Evolutionary conservation across 2,797 vertebrate species (phyloP).

Genomic region (Masticophis lateralis): DNA sequence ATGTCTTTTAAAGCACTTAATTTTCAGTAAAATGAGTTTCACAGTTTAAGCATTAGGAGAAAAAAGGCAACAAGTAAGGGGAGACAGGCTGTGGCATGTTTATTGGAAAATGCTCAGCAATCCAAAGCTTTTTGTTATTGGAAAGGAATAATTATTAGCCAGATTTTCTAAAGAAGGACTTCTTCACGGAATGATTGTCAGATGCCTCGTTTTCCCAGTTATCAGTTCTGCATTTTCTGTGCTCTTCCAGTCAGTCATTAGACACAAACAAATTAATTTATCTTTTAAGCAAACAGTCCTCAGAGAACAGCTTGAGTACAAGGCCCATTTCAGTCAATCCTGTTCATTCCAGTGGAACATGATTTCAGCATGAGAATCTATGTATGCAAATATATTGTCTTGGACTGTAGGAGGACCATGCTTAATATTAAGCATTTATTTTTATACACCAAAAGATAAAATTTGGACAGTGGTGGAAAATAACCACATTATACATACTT

Average conservation of each 20-base stretch:
- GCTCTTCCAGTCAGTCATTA: constrained; percentile 37
- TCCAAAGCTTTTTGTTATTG: constrained; percentile 56
- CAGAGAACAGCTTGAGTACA: not conserved
- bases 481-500: not conserved
- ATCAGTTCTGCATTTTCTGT: constrained; percentile 44
- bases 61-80: constrained; percentile 55
- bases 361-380: not conserved
- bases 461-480: not conserved
- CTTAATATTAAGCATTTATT: not conserved
- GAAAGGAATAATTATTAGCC: constrained; percentile 51
- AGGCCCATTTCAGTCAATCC: constrained; percentile 8
- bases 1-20: constrained; percentile 56
- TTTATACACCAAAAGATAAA: not conserved
- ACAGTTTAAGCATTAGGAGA: constrained; percentile 45
- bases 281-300: constrained; percentile 39
- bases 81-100: constrained; percentile 64
- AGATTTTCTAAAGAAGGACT: constrained; percentile 41
- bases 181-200: constrained; percentile 36
- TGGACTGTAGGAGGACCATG: not conserved
- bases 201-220: constrained; percentile 48
- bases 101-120: constrained; percentile 65
- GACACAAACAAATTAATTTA: constrained; percentile 37
- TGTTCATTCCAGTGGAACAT: not conserved
- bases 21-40: constrained; percentile 17
- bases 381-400: not conserved